Evolutionary conservation across 2,797 vertebrate genomes (phyloP).

Genomic region (Lophotriccus pileatus): DNA sequence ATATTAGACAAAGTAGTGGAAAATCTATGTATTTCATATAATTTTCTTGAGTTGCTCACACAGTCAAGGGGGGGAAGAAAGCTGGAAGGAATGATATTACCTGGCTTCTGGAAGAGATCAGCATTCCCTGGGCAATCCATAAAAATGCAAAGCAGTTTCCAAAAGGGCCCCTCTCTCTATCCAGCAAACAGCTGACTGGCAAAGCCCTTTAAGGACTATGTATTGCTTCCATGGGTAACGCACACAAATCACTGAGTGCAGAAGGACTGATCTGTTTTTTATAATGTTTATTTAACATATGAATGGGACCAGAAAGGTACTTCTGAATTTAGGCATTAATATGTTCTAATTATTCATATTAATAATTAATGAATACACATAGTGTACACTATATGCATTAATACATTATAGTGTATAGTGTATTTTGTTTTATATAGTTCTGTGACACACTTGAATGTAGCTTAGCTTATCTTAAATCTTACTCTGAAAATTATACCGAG

Average conservation of each 20-base stretch:
- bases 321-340: not conserved
- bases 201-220: not conserved
- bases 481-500: not conserved
- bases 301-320: not conserved
- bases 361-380: too few species aligned
- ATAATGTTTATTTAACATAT: not conserved
- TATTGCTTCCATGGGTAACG: not conserved
- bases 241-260: not conserved
- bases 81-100: not conserved
- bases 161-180: not conserved
- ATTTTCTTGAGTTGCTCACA: not conserved
- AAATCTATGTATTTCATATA: not conserved
- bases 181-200: not conserved
- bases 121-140: not conserved
- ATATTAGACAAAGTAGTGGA: not conserved
- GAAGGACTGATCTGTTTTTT: not conserved
- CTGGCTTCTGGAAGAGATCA: not conserved
- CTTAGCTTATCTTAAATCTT: not conserved
- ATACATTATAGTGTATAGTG: not conserved
- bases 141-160: not conserved
- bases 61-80: not conserved
- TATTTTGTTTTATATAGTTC: not conserved
- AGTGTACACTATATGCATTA: too few species aligned
- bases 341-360: too few species aligned
- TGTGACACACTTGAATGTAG: not conserved